phyloP scores from a whole-genome alignment of 92 coral and sea anemone species.

The Porites divaricata region DNA sequence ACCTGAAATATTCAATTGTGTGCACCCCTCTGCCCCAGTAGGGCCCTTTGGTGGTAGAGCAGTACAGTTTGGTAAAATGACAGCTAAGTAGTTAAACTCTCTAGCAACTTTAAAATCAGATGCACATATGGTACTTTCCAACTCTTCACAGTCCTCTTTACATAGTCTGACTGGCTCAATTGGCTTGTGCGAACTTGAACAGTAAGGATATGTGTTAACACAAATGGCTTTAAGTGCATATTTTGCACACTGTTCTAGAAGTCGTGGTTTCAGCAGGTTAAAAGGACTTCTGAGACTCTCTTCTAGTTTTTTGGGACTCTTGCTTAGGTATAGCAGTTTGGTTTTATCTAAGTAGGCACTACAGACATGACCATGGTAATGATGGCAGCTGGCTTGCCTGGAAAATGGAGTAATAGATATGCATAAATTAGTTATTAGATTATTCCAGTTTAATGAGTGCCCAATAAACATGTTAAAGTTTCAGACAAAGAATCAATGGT shows the following conservation, averaged over 20 bases:
- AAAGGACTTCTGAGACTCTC: slow-evolving; percentile 74
- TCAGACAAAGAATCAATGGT: too few relatives aligned
- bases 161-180: slow-evolving; percentile 70
- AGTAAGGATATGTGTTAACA: slow-evolving; percentile 82
- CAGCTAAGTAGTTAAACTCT: slow-evolving; percentile 45
- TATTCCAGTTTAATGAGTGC: too few relatives aligned
- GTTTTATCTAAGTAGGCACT: slow-evolving; percentile 70
- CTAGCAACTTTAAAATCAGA: slow-evolving; percentile 69
- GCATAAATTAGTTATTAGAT: not conserved
- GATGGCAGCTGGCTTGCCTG: slow-evolving; percentile 91
- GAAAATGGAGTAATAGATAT: not conserved
- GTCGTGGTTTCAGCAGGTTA: slow-evolving; percentile 62
- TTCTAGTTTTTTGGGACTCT: slow-evolving; percentile 77
- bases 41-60: slow-evolving; percentile 53
- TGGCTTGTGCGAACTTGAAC: slow-evolving; percentile 69
- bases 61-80: slow-evolving; percentile 86
- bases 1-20: slow-evolving; percentile 78
- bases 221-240: slow-evolving; percentile 90
- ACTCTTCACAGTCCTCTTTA: slow-evolving; percentile 82
- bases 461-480: too few relatives aligned
- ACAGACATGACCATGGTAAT: slow-evolving; percentile 89
- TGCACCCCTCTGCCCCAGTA: slow-evolving; percentile 69
- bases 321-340: slow-evolving; percentile 82
- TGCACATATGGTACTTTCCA: slow-evolving; percentile 74
- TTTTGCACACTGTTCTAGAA: slow-evolving; percentile 75